phyloP scores from a whole-genome alignment of 2,888 invertebrate genomes.

The Eupelmus urozonus region DNA sequence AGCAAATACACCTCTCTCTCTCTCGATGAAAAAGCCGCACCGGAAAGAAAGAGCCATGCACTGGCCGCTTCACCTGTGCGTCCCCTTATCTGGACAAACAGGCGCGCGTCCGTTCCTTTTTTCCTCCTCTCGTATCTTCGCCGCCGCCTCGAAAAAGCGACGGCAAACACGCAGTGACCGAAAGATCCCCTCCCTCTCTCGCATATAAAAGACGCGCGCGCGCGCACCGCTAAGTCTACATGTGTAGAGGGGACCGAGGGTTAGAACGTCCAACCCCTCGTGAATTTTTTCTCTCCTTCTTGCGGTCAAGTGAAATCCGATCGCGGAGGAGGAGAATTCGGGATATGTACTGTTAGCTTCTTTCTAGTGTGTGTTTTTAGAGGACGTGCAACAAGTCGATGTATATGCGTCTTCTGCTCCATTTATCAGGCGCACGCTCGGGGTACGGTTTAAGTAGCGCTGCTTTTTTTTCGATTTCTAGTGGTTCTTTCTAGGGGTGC shows the following conservation, averaged over 20 bases:
- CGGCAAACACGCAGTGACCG: slow-evolving; percentile 52
- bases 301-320: slow-evolving; percentile 59
- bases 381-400: slow-evolving; percentile 51
- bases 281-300: slow-evolving; percentile 21
- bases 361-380: background rate
- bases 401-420: slow-evolving; percentile 36
- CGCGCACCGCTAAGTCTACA: slow-evolving; percentile 25
- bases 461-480: slow-evolving; percentile 11
- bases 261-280: slow-evolving; percentile 20
- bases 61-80: slow-evolving; percentile 54
- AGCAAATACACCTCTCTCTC: too few relatives aligned
- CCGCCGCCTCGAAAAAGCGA: background rate
- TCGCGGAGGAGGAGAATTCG: background rate
- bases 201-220: background rate
- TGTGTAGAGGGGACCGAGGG: background rate
- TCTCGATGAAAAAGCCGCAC: slow-evolving; percentile 12
- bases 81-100: slow-evolving; percentile 55
- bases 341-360: background rate
- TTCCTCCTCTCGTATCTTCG: background rate
- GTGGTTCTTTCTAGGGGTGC: background rate
- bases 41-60: slow-evolving; percentile 5
- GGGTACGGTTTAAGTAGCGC: too few relatives aligned
- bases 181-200: background rate
- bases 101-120: background rate
- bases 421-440: slow-evolving; percentile 18